Evolutionary conservation across 1,140 invertebrate genomes (phyloP), one percentile per base, ranked within the genome.

Genomic region (Lordiphosa collinella): DNA sequence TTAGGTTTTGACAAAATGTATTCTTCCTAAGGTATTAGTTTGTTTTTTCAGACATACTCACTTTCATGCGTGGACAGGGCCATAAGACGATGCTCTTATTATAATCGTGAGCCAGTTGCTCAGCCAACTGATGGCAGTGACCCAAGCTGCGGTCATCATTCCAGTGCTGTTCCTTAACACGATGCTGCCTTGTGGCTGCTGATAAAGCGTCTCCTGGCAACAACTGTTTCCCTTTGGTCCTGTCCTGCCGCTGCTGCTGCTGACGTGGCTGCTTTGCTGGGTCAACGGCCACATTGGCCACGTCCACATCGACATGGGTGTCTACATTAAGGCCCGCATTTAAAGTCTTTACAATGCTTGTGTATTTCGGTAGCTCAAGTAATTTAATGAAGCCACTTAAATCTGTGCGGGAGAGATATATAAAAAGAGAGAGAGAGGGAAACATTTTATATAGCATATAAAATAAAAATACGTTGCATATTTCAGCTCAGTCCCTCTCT

Each of bases 371-470:
- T 56, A 72, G 82, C 70, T 88, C 86, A 10, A 88, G 82, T 64
- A 88, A 75, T 78, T 87, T 82, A 72, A 88, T 86, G 66, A 88
- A 88, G 65, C 78, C 75, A 80, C 82, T 88, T 78, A 88, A 80
- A 78, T 86, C 86, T 88, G 65, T 53, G 71, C 76, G 50, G 18
- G 34, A 31, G 6, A 38, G 40, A 36, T 29, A 16, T 31, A 37
- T 29, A 46, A 35, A 18, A 25, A 34, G 38, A 48, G 35, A 46
- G 25, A 60, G 70, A 70, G 64, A 63, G 31, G 67, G 61, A 71
- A 71, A 80, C 66, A 80, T 70, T 80, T 80, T 71, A 80, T 80
- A 44, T 67, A 44, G 66, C 55, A 41, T 57, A 71, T 82, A 71
- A 74, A 80, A 59, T 67, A 61, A 25, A 44, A 44, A 44, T 44